phyloP scores from a whole-genome alignment of 2,888 invertebrate genomes.

The Halictus quadricinctus region DNA sequence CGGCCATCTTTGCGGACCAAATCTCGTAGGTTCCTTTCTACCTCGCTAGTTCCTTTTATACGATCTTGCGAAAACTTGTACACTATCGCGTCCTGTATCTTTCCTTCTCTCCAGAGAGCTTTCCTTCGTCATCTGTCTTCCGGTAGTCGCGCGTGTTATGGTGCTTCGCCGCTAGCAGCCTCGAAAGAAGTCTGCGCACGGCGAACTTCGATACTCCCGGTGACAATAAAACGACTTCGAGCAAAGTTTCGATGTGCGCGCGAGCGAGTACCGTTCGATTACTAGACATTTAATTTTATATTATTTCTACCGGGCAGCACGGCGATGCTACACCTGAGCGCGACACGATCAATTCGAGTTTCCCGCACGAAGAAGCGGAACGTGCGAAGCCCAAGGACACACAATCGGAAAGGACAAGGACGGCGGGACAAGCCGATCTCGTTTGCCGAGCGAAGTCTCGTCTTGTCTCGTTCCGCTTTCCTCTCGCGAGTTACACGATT shows the following conservation, averaged over 20 bases:
- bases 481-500: slow-evolving; percentile 29
- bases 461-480: slow-evolving; percentile 13
- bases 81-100: slow-evolving; percentile 51
- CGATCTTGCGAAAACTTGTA: slow-evolving; percentile 67
- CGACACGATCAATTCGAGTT: slow-evolving; percentile 4
- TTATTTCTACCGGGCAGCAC: background rate
- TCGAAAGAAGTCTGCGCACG: slow-evolving; percentile 19
- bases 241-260: background rate
- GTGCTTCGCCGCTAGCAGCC: slow-evolving; percentile 29
- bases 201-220: slow-evolving; percentile 48
- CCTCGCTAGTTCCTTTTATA: slow-evolving; percentile 55
- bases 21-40: slow-evolving; percentile 33
- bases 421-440: slow-evolving; percentile 21
- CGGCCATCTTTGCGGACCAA: slow-evolving; percentile 2
- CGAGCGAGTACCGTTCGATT: background rate
- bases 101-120: slow-evolving; percentile 56
- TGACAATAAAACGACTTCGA: slow-evolving; percentile 43
- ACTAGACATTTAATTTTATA: slow-evolving; percentile 26
- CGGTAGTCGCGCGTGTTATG: slow-evolving; percentile 48
- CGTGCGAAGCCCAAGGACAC: too few species aligned
- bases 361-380: background rate
- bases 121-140: slow-evolving; percentile 58
- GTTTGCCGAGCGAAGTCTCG: slow-evolving; percentile 23
- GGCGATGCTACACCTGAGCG: background rate
- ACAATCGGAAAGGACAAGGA: slow-evolving; percentile 15